Evolutionary conservation across 2,888 invertebrate genomes (phyloP).

Genomic region (Lithophane ornitopus): DNA sequence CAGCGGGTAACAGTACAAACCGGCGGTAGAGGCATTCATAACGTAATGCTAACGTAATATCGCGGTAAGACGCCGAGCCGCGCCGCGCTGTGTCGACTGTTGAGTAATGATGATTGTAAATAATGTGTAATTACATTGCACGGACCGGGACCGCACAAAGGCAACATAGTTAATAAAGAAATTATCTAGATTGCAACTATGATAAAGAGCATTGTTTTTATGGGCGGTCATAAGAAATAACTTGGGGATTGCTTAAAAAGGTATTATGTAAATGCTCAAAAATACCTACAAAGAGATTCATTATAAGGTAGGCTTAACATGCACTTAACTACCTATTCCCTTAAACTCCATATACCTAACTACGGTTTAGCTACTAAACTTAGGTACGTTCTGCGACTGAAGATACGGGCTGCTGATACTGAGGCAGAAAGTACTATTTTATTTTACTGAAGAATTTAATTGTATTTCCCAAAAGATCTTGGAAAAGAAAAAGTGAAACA

Average conservation of each 20-base stretch:
- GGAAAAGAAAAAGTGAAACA: slow-evolving; percentile 18
- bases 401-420: slow-evolving; percentile 12
- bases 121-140: slow-evolving; percentile 75
- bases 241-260: not conserved
- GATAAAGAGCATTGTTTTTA: slow-evolving; percentile 50
- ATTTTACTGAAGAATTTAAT: slow-evolving; percentile 6
- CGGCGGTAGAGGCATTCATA: slow-evolving; percentile 44
- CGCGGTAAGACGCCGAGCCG: slow-evolving; percentile 69
- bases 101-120: slow-evolving; percentile 78
- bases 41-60: slow-evolving; percentile 73
- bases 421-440: slow-evolving; percentile 4
- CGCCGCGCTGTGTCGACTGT: slow-evolving; percentile 68
- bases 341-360: not conserved
- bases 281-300: not conserved
- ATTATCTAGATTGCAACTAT: slow-evolving; percentile 56
- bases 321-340: not conserved
- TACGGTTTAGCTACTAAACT: not conserved
- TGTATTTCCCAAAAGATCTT: slow-evolving; percentile 14
- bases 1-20: slow-evolving; percentile 57
- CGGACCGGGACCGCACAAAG: slow-evolving; percentile 61
- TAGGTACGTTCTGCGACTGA: not conserved
- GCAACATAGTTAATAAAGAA: slow-evolving; percentile 66
- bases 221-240: slow-evolving; percentile 24
- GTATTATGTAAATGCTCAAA: slow-evolving; percentile 23
- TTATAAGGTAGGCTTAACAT: not conserved